Base-by-base conservation (phyloP, 2,888 invertebrate species). In the Orchesellides sinensis region DNA sequence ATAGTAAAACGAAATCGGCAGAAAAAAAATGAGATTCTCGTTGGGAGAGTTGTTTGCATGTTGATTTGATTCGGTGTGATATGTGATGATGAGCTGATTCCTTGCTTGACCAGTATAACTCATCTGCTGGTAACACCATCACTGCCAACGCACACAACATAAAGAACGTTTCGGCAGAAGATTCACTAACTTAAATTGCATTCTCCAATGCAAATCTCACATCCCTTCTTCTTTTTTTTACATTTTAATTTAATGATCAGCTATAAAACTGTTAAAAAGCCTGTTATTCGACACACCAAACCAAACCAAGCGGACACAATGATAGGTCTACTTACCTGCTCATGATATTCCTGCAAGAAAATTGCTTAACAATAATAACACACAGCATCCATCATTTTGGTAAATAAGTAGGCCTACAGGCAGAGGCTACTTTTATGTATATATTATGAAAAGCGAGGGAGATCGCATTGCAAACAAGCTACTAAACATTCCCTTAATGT, bases 231-330 rank as follows among this genome's bases (percentile, higher is more conserved):
- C 23, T 63, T 54, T 54, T 27, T 25, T 52, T 72, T 61, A 59
- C 45, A 54, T 40, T 73, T 73, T 73, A 81, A 74, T 81, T 74
- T 74, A 81, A 74, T 74, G 81, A 68, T 81, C 49, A 59, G 68
- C 68, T 40, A 81, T 81, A 74, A 81, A 81, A 73, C 65, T 56
- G 59, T 45, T 66, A 66, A 73, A 68, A 81, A 81, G 74, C 73
- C 74, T 49, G 73, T 81, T 80, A 73, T 68, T 80, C 80, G 35
- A 68, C 66, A 77, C 72, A 80, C 73, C 65, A 70, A 56, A 52
- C 40, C 23, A 79, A 70, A 40, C 66, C n/a, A 73, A 73, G 66
- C 47, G 59, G 59, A 63, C 35, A 74, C 17, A 70, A 61, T 65
- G 49, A 74, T 63, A 21, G 52, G 10, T 52, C 63, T 32, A 47